phyloP scores from a whole-genome alignment of 2,888 invertebrate genomes.

The Scaptomyza parva region DNA sequence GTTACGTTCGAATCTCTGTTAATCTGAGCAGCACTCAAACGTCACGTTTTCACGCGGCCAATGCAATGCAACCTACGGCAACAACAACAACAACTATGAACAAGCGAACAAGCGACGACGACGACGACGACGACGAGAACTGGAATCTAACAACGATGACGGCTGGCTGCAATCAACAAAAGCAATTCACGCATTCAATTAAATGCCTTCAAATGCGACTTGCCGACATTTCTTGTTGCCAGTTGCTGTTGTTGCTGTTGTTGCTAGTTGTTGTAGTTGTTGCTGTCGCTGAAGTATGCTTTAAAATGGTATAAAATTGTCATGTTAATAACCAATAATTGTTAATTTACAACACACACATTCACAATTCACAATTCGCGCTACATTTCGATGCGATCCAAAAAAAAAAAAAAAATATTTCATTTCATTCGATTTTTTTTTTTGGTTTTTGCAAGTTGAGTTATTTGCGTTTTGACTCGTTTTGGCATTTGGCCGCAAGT shows the following conservation, averaged over 20 bases:
- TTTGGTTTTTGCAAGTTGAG: slow-evolving; percentile 41
- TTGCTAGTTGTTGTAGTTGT: slow-evolving; percentile 33
- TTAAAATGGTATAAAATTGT: slow-evolving; percentile 83
- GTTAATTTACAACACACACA: slow-evolving; percentile 83
- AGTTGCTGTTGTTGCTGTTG: slow-evolving; percentile 31
- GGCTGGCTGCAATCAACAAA: slow-evolving; percentile 74
- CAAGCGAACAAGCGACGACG: slow-evolving; percentile 15
- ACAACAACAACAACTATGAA: slow-evolving; percentile 39
- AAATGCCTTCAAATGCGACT: slow-evolving; percentile 77
- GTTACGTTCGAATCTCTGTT: slow-evolving; percentile 75
- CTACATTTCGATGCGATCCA: slow-evolving; percentile 34
- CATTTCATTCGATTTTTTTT: slow-evolving; percentile 11
- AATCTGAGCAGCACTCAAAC: slow-evolving; percentile 77
- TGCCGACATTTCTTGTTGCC: slow-evolving; percentile 78
- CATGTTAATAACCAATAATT: slow-evolving; percentile 83
- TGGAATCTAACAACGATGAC: slow-evolving; percentile 70
- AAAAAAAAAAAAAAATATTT: slow-evolving; percentile 8
- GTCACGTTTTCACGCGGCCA: slow-evolving; percentile 84
- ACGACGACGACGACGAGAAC: slow-evolving; percentile 44
- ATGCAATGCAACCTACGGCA: slow-evolving; percentile 65
- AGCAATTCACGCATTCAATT: slow-evolving; percentile 82
- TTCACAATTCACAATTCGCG: slow-evolving; percentile 54
- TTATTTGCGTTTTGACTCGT: slow-evolving; percentile 70
- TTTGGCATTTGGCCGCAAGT: slow-evolving; percentile 68
- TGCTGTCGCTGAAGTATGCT: slow-evolving; percentile 65